phyloP scores from a whole-genome alignment of 1,140 invertebrate genomes.

The Diachasma alloeum region DNA sequence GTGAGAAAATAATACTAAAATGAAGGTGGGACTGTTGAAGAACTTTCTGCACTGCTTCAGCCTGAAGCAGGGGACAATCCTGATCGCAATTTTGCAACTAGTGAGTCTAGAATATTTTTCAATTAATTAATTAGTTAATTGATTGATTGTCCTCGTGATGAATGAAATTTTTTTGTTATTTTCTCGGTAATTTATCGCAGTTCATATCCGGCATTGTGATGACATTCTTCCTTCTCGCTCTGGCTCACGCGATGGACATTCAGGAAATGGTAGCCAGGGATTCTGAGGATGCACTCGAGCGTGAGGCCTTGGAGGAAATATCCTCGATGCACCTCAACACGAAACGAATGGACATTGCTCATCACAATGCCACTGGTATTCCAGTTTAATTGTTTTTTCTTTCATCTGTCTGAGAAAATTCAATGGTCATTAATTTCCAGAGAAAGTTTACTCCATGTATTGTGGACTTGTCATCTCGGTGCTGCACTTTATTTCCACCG shows the following conservation, averaged over 20 bases:
- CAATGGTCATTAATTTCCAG: slow-evolving; percentile 42
- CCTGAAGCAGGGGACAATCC: slow-evolving; percentile 63
- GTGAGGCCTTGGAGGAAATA: slow-evolving; percentile 59
- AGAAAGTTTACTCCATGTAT: slow-evolving; percentile 62
- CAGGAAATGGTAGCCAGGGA: slow-evolving; percentile 63
- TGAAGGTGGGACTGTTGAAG: slow-evolving; percentile 55
- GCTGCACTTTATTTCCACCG: slow-evolving; percentile 60
- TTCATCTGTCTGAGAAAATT: neutral
- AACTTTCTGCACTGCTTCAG: slow-evolving; percentile 61
- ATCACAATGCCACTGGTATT: slow-evolving; percentile 60
- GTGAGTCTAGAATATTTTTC: slow-evolving; percentile 44
- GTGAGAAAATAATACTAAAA: slow-evolving; percentile 24
- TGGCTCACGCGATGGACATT: slow-evolving; percentile 61
- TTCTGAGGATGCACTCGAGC: slow-evolving; percentile 58
- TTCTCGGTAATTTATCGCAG: slow-evolving; percentile 34
- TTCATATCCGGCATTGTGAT: slow-evolving; percentile 61
- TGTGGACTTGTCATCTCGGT: slow-evolving; percentile 59
- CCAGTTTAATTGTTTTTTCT: slow-evolving; percentile 3
- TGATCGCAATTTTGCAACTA: slow-evolving; percentile 64
- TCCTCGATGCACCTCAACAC: slow-evolving; percentile 60
- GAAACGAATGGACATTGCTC: slow-evolving; percentile 62
- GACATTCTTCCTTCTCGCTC: slow-evolving; percentile 59
- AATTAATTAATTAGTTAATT: neutral
- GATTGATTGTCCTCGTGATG: neutral
- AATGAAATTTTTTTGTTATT: slow-evolving; percentile 17